Percentiles rank a stretch among this genome's conserved stretches.
These are phyloP conservation scores for Oeneis ivallda DNA, from an alignment of 2,888 invertebrate species.

Conservation along the genomic window DNA sequence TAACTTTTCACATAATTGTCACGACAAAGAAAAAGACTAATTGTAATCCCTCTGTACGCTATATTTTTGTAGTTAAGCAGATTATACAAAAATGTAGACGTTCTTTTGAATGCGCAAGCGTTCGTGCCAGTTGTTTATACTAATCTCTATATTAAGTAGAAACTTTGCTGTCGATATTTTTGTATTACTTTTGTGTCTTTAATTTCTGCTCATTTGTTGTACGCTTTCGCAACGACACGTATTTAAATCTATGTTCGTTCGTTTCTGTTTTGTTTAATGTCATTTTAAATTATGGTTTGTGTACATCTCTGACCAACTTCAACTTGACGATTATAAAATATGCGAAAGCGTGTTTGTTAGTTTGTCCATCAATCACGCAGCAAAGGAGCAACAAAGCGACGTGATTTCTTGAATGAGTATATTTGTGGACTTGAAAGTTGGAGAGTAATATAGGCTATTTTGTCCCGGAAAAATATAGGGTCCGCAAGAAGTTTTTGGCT, in stretches of 20 bases:
- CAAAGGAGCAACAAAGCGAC: no score
- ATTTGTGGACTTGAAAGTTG: no score
- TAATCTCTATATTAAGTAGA: conserved; percentile 17
- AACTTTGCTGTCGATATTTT: conserved; percentile 18
- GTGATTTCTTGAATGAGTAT: no score
- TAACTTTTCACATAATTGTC: conserved; percentile 3
- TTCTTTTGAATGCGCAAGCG: conserved; percentile 16
- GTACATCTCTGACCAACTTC: no score
- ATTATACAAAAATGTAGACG: conserved; percentile 16
- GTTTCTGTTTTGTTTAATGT: conserved; percentile 4
- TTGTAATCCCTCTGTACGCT: conserved; percentile 17
- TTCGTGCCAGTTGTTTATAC: conserved; percentile 9
- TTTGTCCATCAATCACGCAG: no score
- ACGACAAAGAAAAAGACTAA: conserved; percentile 29
- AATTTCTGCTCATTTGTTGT: conserved; percentile 20
- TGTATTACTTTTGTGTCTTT: conserved; percentile 21
- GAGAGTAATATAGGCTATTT: no score
- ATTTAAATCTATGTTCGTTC: no score
- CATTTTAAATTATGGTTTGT: not conserved
- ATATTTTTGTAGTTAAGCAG: conserved; percentile 28
- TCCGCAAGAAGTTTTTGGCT: no score
- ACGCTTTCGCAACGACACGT: no score
- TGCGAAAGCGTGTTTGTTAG: no score
- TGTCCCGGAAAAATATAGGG: no score
- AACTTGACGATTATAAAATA: no score